phyloP scores from a whole-genome alignment of 1,140 invertebrate genomes.

The Pogonus chalceus region DNA sequence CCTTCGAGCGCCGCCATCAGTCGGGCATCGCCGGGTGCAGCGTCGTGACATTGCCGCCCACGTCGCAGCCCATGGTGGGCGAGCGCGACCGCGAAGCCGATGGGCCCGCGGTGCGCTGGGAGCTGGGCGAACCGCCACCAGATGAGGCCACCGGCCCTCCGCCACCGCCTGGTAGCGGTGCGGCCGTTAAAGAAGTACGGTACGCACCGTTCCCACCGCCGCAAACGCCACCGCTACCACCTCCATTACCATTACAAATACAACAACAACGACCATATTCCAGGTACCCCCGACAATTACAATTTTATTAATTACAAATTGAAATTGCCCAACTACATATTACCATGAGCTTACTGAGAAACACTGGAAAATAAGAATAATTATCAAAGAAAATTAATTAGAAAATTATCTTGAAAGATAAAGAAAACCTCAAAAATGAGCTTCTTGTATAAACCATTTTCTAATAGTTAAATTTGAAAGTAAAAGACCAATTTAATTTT shows the following conservation, averaged over 20 bases:
- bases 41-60: constrained; percentile 13
- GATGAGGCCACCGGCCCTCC: constrained; percentile 42
- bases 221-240: constrained; percentile 41
- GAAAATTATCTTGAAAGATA: no score
- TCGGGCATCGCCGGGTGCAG: constrained; percentile 21
- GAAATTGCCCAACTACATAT: no score
- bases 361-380: no score
- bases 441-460: no score
- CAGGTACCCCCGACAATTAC: no score
- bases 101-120: constrained; percentile 55
- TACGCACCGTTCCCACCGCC: constrained; percentile 44
- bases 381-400: no score
- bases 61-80: constrained; percentile 39
- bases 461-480: no score
- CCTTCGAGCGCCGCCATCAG: constrained; percentile 26
- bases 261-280: constrained; percentile 62
- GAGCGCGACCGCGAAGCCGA: constrained; percentile 49
- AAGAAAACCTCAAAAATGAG: no score
- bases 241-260: constrained; percentile 45
- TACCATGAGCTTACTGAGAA: no score
- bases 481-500: no score
- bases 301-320: no score
- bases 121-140: constrained; percentile 36
- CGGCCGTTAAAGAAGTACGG: constrained; percentile 43
- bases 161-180: constrained; percentile 41